These are phyloP conservation scores for Psittacula cyanocephala DNA, from an alignment of 2,113 vertebrate genomes.

Conservation along the genomic window DNA sequence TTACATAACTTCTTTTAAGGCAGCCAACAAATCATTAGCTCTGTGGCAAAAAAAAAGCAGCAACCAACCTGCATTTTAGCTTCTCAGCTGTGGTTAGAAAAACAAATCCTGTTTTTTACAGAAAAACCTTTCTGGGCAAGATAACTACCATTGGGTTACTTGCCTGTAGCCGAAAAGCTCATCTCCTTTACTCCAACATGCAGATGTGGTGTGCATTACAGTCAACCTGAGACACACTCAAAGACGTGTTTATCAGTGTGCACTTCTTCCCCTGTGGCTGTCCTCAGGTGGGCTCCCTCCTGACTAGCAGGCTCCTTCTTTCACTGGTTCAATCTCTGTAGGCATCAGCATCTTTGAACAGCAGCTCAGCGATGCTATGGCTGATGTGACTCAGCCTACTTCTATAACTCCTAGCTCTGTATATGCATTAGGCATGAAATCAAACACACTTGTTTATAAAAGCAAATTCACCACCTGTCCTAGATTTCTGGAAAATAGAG, in stretches of 20 bases:
- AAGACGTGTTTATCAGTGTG: not conserved
- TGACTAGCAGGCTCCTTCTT: not conserved
- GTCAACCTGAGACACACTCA: not conserved
- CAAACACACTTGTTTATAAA: not conserved
- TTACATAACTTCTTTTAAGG: not conserved
- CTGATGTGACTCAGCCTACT: not conserved
- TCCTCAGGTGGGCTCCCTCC: not conserved
- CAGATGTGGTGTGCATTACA: not conserved
- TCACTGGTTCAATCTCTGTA: not conserved
- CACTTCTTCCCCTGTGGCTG: not conserved
- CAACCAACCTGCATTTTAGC: not conserved
- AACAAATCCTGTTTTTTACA: not conserved
- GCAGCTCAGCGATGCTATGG: rapidly evolving
- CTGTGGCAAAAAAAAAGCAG: not conserved
- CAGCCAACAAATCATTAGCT: not conserved
- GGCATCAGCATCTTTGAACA: not conserved
- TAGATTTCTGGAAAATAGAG: not conserved
- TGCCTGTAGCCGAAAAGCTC: not conserved
- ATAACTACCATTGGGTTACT: not conserved
- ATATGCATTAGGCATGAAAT: not conserved
- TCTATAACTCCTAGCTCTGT: not conserved
- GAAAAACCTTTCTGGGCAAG: not conserved
- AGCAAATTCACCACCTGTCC: not conserved
- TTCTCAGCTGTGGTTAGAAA: not conserved
- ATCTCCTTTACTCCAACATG: not conserved